Evolutionary conservation across 37 sponge, comb jelly and placozoan genomes (phyloP), one percentile per base, ranked within the genome.

Genomic region (Oscarella lobularis): DNA sequence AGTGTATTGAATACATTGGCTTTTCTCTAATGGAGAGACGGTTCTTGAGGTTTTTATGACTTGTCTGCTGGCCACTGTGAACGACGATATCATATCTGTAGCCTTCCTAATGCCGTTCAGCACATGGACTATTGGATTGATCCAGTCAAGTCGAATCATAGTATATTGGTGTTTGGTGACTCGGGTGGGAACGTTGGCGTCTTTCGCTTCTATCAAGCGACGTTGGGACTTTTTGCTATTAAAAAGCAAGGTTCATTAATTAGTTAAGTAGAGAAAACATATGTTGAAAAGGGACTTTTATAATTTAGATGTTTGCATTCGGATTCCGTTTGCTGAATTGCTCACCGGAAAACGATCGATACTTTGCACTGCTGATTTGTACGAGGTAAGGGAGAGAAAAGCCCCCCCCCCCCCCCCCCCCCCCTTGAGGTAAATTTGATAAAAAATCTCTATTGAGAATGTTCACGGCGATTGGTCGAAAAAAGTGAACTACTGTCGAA

Each of bases 111-210:
- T 72, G 74, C 78, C 33, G 68, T 86, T 2, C 67, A 86, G 29
- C 80, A 79, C 39, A 77, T 95, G 76, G 73, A 90, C 79, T 91
- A 95, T 84, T 95, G 96, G 96, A 90, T 33, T 34, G 54, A 73
- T 73, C 72, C 20, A 27, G 14, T 48, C 20, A 48, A 27, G 20
- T 20, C 60, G 54, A 82, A 89, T 75, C 76, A 83, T 35, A 82
- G 86, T 6, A 76, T 95, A 1, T 82, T 95, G 73, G 81, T 90
- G 37, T 72, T 88, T 31, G 96, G 96, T 20, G 96, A 95, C 81
- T 79, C 87, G 2, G 89, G 79, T 39, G 96, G 96, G 40, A 83
- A 88, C 0, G 81, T 88, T 1, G 71, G 65, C 34, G 71, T 75
- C 48, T 85, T 91, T 70, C 38, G 33, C 32, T 32, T 76, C 38